These are phyloP conservation scores for Forficula auricularia DNA, from an alignment of 1,140 invertebrate genomes.

Conservation along the genomic window DNA sequence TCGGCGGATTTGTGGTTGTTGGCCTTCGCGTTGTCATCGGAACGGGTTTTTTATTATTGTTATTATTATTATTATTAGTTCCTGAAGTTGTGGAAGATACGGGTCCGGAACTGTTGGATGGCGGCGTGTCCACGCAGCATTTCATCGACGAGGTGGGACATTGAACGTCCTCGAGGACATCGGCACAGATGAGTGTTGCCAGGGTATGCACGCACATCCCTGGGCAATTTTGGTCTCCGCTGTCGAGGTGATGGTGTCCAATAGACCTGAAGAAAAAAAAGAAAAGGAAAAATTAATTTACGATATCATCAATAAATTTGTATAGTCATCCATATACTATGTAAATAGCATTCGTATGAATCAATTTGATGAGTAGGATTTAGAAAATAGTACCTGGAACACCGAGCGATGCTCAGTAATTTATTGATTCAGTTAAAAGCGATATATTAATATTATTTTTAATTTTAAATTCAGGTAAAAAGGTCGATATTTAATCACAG, in stretches of 20 bases:
- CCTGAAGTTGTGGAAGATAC: conserved; percentile 1
- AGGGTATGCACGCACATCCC: conserved; percentile 67
- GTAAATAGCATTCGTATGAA: too few species aligned
- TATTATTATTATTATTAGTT: conserved; percentile 2
- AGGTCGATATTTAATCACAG: too few species aligned
- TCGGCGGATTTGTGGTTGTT: conserved; percentile 14
- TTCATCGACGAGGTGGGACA: conserved; percentile 61
- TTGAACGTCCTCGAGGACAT: conserved; percentile 59
- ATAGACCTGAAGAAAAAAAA: conserved; percentile 38
- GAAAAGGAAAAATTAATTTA: conserved; percentile 8
- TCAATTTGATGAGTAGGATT: too few species aligned
- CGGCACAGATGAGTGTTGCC: conserved; percentile 63
- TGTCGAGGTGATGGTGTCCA: conserved; percentile 66
- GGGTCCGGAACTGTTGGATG: conserved; percentile 4
- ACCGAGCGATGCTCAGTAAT: too few species aligned
- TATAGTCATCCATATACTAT: too few species aligned
- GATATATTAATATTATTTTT: too few species aligned
- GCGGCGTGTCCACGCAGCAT: conserved; percentile 56
- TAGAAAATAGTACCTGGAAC: too few species aligned
- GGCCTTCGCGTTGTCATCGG: conserved; percentile 18
- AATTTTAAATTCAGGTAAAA: too few species aligned
- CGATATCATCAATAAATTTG: too few species aligned
- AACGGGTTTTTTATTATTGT: conserved; percentile 9
- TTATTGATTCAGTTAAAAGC: too few species aligned
- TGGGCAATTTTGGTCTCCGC: conserved; percentile 67